phyloP scores from a whole-genome alignment of 2,797 vertebrate species.

The Betta splendens region DNA sequence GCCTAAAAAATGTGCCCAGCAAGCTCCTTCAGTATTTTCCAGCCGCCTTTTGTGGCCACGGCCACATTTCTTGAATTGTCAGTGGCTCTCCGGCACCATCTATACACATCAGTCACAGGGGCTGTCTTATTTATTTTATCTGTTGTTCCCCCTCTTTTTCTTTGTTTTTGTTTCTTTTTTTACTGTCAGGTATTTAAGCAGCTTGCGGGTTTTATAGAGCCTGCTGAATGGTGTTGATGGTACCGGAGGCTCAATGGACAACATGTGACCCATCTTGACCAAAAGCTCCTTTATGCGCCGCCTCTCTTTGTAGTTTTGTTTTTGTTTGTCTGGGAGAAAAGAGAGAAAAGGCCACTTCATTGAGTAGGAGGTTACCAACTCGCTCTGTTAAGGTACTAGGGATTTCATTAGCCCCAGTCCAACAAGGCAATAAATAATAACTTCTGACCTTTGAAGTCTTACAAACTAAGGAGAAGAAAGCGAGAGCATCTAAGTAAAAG shows the following conservation, averaged over 20 bases:
- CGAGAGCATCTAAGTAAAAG: slow-evolving; percentile 30
- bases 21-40: slow-evolving; percentile 79
- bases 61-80: slow-evolving; percentile 87
- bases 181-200: slow-evolving; percentile 87
- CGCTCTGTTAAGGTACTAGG: slow-evolving; percentile 64
- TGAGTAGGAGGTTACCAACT: slow-evolving; percentile 82
- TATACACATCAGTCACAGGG: slow-evolving; percentile 86
- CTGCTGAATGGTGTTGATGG: slow-evolving; percentile 82
- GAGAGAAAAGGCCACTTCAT: slow-evolving; percentile 80
- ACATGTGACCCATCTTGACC: slow-evolving; percentile 88
- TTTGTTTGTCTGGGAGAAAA: slow-evolving; percentile 84
- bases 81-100: slow-evolving; percentile 83
- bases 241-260: slow-evolving; percentile 80
- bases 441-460: slow-evolving; percentile 71
- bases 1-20: slow-evolving; percentile 82
- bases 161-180: slow-evolving; percentile 84
- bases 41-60: slow-evolving; percentile 79
- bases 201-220: slow-evolving; percentile 84
- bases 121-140: slow-evolving; percentile 88
- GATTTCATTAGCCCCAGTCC: slow-evolving; percentile 74
- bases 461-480: slow-evolving; percentile 38
- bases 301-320: slow-evolving; percentile 84
- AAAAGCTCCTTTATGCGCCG: slow-evolving; percentile 82
- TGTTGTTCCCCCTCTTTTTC: slow-evolving; percentile 77
- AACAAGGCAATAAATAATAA: slow-evolving; percentile 80